Base-by-base conservation (phyloP, 92 coral and sea anemone species). In the Desmophyllum pertusum region DNA sequence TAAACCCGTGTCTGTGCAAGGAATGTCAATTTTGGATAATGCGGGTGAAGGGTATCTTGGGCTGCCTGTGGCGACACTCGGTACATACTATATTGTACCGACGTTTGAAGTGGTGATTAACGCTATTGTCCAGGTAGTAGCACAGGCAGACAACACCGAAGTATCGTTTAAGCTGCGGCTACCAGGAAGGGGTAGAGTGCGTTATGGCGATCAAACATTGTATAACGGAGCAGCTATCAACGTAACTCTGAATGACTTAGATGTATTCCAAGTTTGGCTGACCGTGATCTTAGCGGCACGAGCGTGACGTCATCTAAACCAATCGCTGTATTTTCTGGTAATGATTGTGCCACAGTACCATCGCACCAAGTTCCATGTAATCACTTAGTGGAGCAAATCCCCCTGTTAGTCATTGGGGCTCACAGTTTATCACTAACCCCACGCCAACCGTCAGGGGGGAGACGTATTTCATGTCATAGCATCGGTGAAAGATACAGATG, bases 291-390 rank as follows among this genome's bases (percentile, higher is more conserved):
- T 2, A 93, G 92, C 10, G 98, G 98, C 0, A 91, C 95, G 0
- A 83, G 87, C 6, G 91, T 95, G 33, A 73, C 86, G 11, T 93
- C 98, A 30, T 50, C 89, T 38, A 91, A 89, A 64, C 95, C 92
- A 0, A 69, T 95, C 14, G 93, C 98, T 3, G 95, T 95, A 35
- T 93, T 89, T 83, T 91, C 97, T 35, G 98, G 98, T 39, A 79
- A 90, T 66, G 98, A 95, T 37, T 95, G 98, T 70, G 91, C 97
- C 6, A 71, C 83, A 30, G 91, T 95, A 10, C 97, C 98, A 25
- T 8, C 14, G 1, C 3, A 81, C 10, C 69, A 59, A 35, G 39
- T 13, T 2, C 80, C 90, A 37, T 95, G 97, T 75, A 95, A 93
- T 70, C 95, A 93, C 70, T 81, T 95, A 40, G 95, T 93, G 0